These are phyloP conservation scores for Drosophila limbata DNA, from an alignment of 2,888 invertebrate genomes.

Conservation along the genomic window DNA sequence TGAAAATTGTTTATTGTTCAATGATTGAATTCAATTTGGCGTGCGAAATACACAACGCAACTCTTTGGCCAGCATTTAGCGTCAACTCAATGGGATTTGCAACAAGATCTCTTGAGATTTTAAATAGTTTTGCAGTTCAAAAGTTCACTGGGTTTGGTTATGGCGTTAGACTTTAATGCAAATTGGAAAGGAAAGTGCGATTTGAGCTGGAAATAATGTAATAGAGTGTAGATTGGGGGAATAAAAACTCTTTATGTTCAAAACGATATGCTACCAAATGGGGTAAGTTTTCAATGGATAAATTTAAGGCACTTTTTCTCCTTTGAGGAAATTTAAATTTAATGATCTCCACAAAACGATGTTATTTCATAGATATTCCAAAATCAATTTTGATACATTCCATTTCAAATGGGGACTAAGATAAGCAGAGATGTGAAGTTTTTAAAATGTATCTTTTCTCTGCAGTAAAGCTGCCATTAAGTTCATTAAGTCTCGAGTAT, in stretches of 20 bases:
- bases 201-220: background rate
- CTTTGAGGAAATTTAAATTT: too few relatives aligned
- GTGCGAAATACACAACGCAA: conserved; percentile 10
- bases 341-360: too few relatives aligned
- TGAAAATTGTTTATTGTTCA: conserved; percentile 73
- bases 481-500: background rate
- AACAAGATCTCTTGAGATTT: conserved; percentile 24
- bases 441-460: background rate
- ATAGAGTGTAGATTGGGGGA: too few relatives aligned
- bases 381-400: too few relatives aligned
- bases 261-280: too few relatives aligned
- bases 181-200: background rate
- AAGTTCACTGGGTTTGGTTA: conserved; percentile 55
- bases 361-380: too few relatives aligned
- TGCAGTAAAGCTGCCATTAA: conserved; percentile 6
- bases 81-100: conserved; percentile 28
- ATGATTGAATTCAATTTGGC: conserved; percentile 75
- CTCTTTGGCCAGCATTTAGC: conserved; percentile 16
- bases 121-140: conserved; percentile 63
- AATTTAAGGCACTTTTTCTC: too few relatives aligned
- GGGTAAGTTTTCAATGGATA: too few relatives aligned
- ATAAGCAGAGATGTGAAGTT: background rate
- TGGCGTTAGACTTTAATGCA: conserved; percentile 11
- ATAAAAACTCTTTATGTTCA: too few relatives aligned
- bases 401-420: background rate